Percentiles rank a stretch among this genome's conserved stretches.
Evolutionary conservation across 2,113 vertebrate genomes (phyloP).

Genomic region (Cephalopterus ornatus): DNA sequence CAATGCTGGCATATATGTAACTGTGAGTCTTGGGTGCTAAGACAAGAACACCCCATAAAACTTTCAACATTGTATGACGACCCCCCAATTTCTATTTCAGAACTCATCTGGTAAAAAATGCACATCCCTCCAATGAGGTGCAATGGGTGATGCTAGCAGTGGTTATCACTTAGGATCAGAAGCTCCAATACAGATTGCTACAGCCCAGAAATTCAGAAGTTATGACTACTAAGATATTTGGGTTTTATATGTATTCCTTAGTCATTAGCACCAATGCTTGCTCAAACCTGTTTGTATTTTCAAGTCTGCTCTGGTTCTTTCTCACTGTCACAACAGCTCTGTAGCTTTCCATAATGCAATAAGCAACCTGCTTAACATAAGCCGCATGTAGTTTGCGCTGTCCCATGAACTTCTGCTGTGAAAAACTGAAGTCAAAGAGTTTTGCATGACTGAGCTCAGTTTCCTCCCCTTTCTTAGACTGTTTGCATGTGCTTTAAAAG

Average conservation of each 20-base stretch:
- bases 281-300: neutral
- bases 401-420: neutral
- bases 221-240: neutral
- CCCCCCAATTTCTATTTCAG: neutral
- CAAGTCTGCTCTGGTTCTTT: neutral
- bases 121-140: fast-evolving
- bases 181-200: neutral
- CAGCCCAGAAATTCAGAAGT: neutral
- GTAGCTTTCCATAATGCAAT: neutral
- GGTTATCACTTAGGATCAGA: neutral
- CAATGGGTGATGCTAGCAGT: neutral
- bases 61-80: fast-evolving
- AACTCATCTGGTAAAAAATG: neutral
- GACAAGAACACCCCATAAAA: neutral
- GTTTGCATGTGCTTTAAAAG: neutral
- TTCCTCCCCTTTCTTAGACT: neutral
- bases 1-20: neutral
- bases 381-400: neutral
- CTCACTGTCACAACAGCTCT: neutral
- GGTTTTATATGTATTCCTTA: neutral
- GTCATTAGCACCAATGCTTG: neutral
- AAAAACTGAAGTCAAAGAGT: neutral
- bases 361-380: neutral
- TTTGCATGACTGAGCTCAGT: neutral
- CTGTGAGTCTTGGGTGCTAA: neutral